Conservation (phyloP, 2,113 vertebrate genomes). For the Salvator merianae region DNA sequence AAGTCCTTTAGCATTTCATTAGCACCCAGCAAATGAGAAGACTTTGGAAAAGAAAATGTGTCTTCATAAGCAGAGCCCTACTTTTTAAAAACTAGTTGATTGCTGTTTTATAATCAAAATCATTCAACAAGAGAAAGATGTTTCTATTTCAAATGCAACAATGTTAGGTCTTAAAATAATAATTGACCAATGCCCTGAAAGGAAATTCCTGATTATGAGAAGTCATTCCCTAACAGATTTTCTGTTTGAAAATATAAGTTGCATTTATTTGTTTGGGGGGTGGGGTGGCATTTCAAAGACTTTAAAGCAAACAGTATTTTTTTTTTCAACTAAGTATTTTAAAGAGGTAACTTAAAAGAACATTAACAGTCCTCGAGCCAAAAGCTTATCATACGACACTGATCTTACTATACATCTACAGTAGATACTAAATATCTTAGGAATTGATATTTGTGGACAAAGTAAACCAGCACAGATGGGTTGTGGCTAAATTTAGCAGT, state of each 20-base stretch:
- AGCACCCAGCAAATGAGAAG: not conserved
- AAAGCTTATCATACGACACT: slow-evolving; percentile 10
- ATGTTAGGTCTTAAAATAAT: slow-evolving; percentile 56
- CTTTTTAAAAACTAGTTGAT: not conserved
- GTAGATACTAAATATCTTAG: slow-evolving; percentile 1
- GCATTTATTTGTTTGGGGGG: not conserved
- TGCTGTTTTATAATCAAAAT: not conserved
- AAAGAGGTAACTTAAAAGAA: not conserved
- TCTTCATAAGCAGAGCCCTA: not conserved
- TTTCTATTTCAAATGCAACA: not conserved
- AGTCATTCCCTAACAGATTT: slow-evolving; percentile 63
- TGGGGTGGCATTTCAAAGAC: slow-evolving; percentile 46
- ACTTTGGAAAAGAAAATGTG: not conserved
- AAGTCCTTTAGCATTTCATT: not conserved
- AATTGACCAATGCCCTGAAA: slow-evolving; percentile 64
- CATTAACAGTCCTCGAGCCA: rapidly evolving
- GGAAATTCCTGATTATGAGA: slow-evolving; percentile 62
- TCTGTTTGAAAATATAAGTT: slow-evolving; percentile 55
- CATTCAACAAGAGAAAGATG: not conserved
- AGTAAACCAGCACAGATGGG: not conserved
- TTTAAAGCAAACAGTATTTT: slow-evolving; percentile 8
- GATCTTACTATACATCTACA: not conserved
- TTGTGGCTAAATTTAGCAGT: slow-evolving; percentile 2
- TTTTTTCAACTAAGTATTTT: not conserved
- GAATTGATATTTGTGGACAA: not conserved